phyloP scores from a whole-genome alignment of 2,888 invertebrate genomes.

The Lasioglossum oenotherae region DNA sequence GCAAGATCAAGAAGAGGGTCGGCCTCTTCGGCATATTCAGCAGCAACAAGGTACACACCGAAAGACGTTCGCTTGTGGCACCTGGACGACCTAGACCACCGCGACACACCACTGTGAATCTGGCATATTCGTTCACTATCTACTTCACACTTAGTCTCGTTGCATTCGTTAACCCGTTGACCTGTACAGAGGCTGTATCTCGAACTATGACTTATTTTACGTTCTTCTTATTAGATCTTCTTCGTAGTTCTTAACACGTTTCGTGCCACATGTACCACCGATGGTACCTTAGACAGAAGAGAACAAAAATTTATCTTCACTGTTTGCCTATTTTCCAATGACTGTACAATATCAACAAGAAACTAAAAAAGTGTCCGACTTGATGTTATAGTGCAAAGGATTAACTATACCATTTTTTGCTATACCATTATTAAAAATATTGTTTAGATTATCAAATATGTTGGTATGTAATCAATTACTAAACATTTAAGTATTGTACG shows the following conservation, averaged over 20 bases:
- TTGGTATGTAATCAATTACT: no score
- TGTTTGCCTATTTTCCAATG: no score
- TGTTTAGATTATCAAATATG: no score
- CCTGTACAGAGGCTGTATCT: neutral
- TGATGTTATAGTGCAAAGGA: neutral
- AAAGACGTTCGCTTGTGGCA: constrained; percentile 26
- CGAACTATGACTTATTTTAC: neutral
- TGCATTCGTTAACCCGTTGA: neutral
- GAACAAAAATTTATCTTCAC: no score
- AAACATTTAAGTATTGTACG: no score
- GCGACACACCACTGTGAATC: constrained; percentile 18
- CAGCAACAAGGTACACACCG: constrained; percentile 94
- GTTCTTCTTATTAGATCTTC: neutral
- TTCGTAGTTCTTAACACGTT: no score
- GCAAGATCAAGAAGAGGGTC: constrained; percentile 93
- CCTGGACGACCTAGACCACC: neutral
- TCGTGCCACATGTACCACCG: no score
- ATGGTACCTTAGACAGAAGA: no score
- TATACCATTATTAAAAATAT: no score
- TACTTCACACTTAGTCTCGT: neutral
- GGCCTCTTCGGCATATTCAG: constrained; percentile 96
- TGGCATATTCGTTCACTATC: constrained; percentile 24
- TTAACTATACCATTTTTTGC: no score
- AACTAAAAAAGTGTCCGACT: no score
- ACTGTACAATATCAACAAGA: no score